Conservation (phyloP, 2,113 vertebrate species). For the Dolichallabes microphthalmus region DNA sequence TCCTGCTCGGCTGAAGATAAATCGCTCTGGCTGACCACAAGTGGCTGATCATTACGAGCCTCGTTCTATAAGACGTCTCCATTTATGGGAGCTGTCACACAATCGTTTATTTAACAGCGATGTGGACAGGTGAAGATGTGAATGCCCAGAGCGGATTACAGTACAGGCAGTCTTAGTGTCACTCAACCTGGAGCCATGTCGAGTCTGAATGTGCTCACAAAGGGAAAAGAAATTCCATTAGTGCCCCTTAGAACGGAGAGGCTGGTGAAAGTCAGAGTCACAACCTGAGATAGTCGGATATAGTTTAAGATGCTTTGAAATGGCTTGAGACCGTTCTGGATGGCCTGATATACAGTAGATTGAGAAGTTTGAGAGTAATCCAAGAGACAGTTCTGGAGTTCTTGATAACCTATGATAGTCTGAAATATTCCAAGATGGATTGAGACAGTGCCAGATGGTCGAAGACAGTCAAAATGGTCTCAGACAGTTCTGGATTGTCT, state of each 20-base stretch:
- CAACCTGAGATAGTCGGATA: neutral
- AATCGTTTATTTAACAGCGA: neutral
- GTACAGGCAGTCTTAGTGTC: conserved; percentile 2
- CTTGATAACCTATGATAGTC: no score
- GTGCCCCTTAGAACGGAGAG: neutral
- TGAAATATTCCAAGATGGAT: no score
- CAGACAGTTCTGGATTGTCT: neutral
- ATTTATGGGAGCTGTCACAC: conserved; percentile 28
- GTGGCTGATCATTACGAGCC: conserved; percentile 15
- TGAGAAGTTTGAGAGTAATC: neutral
- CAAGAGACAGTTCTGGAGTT: neutral
- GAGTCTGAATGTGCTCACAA: neutral
- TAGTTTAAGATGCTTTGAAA: neutral
- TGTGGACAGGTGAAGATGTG: conserved; percentile 9
- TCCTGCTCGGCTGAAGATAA: conserved; percentile 45
- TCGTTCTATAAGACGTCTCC: conserved; percentile 37
- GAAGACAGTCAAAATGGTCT: no score
- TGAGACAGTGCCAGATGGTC: no score
- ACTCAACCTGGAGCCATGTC: neutral
- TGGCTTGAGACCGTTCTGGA: neutral
- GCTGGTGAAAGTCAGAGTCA: neutral
- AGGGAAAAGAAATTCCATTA: neutral
- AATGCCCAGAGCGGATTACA: conserved; percentile 25
- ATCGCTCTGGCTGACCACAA: conserved; percentile 38
- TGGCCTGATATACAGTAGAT: neutral